Conservation (phyloP, 2,113 vertebrate species). For the Lepisosteus osseus region DNA sequence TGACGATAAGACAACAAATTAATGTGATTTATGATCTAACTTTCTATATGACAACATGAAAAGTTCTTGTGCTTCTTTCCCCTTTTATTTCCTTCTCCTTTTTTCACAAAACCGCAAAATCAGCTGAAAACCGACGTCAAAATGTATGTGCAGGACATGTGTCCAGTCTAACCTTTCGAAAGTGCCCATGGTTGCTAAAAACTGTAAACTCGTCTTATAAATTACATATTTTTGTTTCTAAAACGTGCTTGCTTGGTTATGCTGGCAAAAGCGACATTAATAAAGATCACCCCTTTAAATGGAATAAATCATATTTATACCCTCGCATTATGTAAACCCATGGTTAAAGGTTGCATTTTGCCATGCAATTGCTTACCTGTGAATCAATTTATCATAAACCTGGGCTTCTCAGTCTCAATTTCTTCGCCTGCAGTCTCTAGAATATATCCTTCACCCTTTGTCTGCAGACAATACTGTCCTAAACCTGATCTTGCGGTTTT, state of each 20-base stretch:
- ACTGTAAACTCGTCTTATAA: slow-evolving; percentile 41
- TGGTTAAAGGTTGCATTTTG: slow-evolving; percentile 88
- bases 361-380: slow-evolving; percentile 97
- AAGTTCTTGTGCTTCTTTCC: slow-evolving; percentile 63
- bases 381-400: slow-evolving; percentile 94
- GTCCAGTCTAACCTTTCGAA: slow-evolving; percentile 66
- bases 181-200: slow-evolving; percentile 49
- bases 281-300: slow-evolving; percentile 72
- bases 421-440: slow-evolving; percentile 79
- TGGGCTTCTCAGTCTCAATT: slow-evolving; percentile 78
- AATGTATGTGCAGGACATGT: slow-evolving; percentile 43
- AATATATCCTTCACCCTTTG: slow-evolving; percentile 96
- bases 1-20: slow-evolving; percentile 79
- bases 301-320: slow-evolving; percentile 79
- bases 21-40: slow-evolving; percentile 86
- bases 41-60: slow-evolving; percentile 69
- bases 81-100: slow-evolving; percentile 55
- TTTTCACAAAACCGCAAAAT: slow-evolving; percentile 56
- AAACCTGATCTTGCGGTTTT: slow-evolving; percentile 97
- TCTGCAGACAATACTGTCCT: slow-evolving; percentile 94
- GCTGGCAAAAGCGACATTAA: slow-evolving; percentile 65
- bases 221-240: slow-evolving; percentile 35
- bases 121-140: slow-evolving; percentile 51
- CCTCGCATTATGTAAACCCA: slow-evolving; percentile 73
- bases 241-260: slow-evolving; percentile 45